These are phyloP conservation scores for Parauchenoglanis punctatus DNA, from an alignment of 2,797 vertebrate genomes.

Conservation along the genomic window DNA sequence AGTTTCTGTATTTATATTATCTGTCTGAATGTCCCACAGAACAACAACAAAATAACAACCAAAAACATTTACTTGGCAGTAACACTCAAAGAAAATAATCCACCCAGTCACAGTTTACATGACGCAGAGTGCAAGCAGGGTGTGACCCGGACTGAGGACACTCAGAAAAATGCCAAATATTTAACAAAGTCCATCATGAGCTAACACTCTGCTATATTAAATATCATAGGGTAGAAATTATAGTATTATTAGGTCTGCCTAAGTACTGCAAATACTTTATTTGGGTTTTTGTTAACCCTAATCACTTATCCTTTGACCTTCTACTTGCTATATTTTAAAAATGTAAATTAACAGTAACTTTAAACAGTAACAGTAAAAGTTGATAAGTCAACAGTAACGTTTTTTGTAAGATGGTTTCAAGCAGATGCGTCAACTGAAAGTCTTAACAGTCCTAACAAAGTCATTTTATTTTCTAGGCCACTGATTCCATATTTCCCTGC, in stretches of 20 bases:
- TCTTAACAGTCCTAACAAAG: not conserved
- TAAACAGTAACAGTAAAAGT: no score
- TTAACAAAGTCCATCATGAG: conserved; percentile 13
- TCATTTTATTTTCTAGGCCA: no score
- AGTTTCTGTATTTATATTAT: not conserved
- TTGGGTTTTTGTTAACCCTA: not conserved
- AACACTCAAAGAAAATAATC: not conserved
- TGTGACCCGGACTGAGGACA: conserved; percentile 15
- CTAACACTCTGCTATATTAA: not conserved
- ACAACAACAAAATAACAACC: not conserved
- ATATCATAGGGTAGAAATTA: not conserved
- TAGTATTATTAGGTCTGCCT: not conserved
- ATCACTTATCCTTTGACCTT: not conserved
- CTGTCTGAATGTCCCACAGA: not conserved
- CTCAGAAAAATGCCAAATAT: conserved; percentile 31
- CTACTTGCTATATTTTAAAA: not conserved
- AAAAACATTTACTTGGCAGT: not conserved
- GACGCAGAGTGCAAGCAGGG: conserved; percentile 13
- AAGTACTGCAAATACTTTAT: not conserved
- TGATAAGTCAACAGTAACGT: not conserved
- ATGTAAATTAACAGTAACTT: no score
- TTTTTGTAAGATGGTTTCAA: not conserved
- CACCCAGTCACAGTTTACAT: not conserved
- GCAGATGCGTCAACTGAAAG: not conserved
- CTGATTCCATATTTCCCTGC: no score